Percentiles rank a stretch among this genome's conserved stretches.
Conservation (phyloP, 2,888 invertebrate genomes). For the Lasioglossum zephyrum region DNA sequence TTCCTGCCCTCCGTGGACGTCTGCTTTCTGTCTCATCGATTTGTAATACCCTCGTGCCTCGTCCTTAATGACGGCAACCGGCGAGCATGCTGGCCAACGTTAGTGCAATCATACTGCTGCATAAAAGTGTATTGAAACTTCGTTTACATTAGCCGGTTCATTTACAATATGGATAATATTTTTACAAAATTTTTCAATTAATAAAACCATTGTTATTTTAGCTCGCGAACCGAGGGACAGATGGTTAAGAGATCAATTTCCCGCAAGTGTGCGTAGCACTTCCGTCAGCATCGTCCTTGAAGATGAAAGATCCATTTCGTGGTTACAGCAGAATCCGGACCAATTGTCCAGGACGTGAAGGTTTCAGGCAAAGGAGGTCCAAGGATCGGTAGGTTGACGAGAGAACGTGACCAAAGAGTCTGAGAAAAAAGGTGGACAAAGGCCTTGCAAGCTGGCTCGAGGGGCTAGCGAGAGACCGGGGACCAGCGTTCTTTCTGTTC, state of each 20-base stretch:
- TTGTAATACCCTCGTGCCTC: conserved; percentile 35
- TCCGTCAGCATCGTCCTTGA: neutral
- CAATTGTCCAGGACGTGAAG: neutral
- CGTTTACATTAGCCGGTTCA: neutral
- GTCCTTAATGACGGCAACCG: conserved; percentile 12
- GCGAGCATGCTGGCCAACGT: neutral
- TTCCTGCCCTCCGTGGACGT: conserved; percentile 41
- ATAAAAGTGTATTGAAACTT: neutral
- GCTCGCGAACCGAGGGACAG: too few relatives aligned
- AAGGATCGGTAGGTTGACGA: neutral
- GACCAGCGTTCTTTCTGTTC: conserved; percentile 61
- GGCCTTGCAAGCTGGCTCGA: neutral
- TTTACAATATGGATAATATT: neutral
- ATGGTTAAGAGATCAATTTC: neutral
- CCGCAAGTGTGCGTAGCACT: neutral
- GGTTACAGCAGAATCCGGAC: neutral
- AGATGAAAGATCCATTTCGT: neutral
- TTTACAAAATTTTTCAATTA: neutral
- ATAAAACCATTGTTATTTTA: neutral
- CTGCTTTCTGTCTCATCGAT: conserved; percentile 50
- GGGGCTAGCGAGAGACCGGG: conserved; percentile 16
- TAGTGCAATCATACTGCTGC: neutral
- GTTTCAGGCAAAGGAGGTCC: neutral
- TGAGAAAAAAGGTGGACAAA: conserved; percentile 5
- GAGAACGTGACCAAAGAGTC: neutral